These are phyloP conservation scores for Drosophila hamatofila DNA, from an alignment of 2,888 invertebrate genomes.

Conservation along the genomic window DNA sequence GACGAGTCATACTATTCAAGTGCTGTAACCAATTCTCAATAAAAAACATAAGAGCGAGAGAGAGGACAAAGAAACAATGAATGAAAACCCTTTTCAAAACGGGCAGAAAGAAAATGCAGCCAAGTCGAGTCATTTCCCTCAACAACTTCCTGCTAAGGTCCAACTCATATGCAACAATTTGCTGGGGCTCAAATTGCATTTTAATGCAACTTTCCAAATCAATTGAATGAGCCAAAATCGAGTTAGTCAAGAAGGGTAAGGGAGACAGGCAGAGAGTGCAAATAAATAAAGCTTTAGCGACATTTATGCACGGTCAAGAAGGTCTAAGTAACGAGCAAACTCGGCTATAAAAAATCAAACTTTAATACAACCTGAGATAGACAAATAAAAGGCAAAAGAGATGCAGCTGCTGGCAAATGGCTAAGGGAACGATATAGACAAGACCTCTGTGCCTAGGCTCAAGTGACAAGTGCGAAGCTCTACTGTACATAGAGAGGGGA, in stretches of 20 bases:
- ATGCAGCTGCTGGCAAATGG: slow-evolving; percentile 1
- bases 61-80: slow-evolving; percentile 3
- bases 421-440: slow-evolving; percentile 7
- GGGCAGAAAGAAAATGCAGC: slow-evolving; percentile 29
- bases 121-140: slow-evolving; percentile 59
- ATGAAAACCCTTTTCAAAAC: slow-evolving; percentile 14
- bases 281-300: slow-evolving; percentile 70
- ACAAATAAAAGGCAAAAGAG: slow-evolving; percentile 62
- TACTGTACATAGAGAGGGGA: slow-evolving; percentile 5
- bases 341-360: slow-evolving; percentile 75
- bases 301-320: slow-evolving; percentile 70
- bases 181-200: slow-evolving; percentile 69
- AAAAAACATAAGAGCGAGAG: not conserved
- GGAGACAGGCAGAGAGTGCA: slow-evolving; percentile 18
- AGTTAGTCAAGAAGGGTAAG: not conserved
- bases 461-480: slow-evolving; percentile 74
- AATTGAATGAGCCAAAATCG: slow-evolving; percentile 47
- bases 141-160: slow-evolving; percentile 42
- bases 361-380: slow-evolving; percentile 75
- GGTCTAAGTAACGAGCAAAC: slow-evolving; percentile 68
- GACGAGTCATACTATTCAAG: slow-evolving; percentile 42
- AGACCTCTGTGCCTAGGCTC: slow-evolving; percentile 73
- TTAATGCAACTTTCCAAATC: slow-evolving; percentile 81
- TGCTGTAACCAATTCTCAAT: slow-evolving; percentile 19
- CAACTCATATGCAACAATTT: slow-evolving; percentile 44